These are phyloP conservation scores for Protophormia terraenovae DNA, from an alignment of 2,888 invertebrate genomes.

Conservation along the genomic window DNA sequence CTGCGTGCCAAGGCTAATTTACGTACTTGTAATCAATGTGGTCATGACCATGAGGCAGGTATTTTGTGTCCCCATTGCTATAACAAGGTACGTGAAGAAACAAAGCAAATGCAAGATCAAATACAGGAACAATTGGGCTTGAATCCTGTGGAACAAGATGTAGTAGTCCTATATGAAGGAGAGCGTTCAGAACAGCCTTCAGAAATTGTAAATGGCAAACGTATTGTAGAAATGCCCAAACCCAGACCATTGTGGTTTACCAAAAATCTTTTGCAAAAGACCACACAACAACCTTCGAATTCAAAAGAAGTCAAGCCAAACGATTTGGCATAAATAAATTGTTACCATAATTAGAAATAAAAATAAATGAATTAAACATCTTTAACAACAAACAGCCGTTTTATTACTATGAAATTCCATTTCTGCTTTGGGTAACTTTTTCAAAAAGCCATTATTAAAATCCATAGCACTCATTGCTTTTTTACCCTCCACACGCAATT, in stretches of 20 bases:
- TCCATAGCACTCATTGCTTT: constrained; percentile 89
- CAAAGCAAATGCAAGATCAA: constrained; percentile 88
- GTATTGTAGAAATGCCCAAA: constrained; percentile 92
- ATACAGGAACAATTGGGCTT: constrained; percentile 87
- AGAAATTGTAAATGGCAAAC: constrained; percentile 86
- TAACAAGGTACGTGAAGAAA: constrained; percentile 90
- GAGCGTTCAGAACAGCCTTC: constrained; percentile 86
- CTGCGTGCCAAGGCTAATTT: constrained; percentile 88
- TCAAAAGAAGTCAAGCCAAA: constrained; percentile 89
- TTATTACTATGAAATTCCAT: constrained; percentile 71
- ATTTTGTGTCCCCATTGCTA: constrained; percentile 93
- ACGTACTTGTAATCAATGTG: constrained; percentile 90
- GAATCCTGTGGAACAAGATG: constrained; percentile 90
- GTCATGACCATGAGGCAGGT: constrained; percentile 90
- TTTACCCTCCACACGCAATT: constrained; percentile 86
- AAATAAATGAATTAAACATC: constrained; percentile 2
- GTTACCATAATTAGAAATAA: not conserved
- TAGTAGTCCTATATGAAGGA: constrained; percentile 92
- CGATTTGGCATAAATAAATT: constrained; percentile 84
- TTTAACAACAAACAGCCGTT: constrained; percentile 61
- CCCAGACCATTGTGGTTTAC: constrained; percentile 94
- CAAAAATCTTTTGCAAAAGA: constrained; percentile 90
- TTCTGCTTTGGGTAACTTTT: constrained; percentile 79
- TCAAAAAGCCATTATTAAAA: constrained; percentile 93
- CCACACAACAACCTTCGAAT: constrained; percentile 87